Percentiles rank a stretch among this genome's conserved stretches.
These are phyloP conservation scores for Otis tarda DNA, from an alignment of 2,113 vertebrate species.

Conservation along the genomic window DNA sequence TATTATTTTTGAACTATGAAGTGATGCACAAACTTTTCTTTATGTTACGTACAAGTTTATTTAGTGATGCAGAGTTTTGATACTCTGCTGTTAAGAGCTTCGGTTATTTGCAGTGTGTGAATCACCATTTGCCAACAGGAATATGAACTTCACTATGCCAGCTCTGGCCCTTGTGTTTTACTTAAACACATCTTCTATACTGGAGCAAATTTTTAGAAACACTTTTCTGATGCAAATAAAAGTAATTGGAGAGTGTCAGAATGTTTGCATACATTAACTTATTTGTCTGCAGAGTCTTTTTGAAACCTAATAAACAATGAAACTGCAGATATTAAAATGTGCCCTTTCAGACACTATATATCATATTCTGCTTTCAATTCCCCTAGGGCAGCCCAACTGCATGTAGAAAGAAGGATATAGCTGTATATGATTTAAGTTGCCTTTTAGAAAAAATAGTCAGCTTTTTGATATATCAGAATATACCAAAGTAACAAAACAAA, in stretches of 20 bases:
- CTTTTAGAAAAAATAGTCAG: neutral
- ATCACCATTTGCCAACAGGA: neutral
- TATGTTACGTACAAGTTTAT: neutral
- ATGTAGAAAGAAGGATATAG: neutral
- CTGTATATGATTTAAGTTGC: neutral
- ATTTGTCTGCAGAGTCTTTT: neutral
- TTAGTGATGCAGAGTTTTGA: neutral
- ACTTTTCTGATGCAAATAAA: neutral
- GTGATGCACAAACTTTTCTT: neutral
- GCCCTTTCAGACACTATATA: slow-evolving; percentile 27
- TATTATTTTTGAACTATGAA: neutral
- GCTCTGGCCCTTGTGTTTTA: neutral
- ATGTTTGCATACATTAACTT: neutral
- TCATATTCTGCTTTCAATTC: neutral
- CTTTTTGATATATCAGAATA: neutral
- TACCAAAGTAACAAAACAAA: neutral
- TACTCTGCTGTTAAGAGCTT: neutral
- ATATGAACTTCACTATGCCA: neutral
- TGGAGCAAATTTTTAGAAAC: neutral
- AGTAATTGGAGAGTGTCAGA: neutral
- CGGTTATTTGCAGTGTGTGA: neutral
- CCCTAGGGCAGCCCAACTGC: neutral
- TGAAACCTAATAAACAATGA: slow-evolving; percentile 6
- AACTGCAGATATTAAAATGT: slow-evolving; percentile 27
- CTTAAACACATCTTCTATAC: neutral